Evolutionary conservation across 2,888 invertebrate genomes (phyloP), one percentile per base, ranked within the genome.

Genomic region (Opisthograptis luteolata): DNA sequence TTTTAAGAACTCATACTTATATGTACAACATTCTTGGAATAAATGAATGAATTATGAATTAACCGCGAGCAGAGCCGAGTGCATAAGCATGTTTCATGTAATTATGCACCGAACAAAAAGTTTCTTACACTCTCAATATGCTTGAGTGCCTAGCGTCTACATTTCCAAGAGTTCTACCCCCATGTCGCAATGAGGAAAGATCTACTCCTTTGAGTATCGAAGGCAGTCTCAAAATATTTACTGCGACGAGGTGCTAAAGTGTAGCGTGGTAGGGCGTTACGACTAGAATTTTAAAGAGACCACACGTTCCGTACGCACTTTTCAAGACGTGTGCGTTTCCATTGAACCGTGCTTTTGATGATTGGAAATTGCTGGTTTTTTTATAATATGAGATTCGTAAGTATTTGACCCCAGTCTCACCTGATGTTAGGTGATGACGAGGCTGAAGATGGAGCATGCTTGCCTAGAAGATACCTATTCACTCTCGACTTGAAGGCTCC

Each of bases 271-370:
- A n/a, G n/a, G n/a, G 27, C 1, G 31, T 31, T 8, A 25, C 8
- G 17, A 13, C 17, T 40, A 28, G 39, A 28, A 41, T 28, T 19
- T 28, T 35, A 10, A 35, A 20, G 20, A 27, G 27, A 27, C 35
- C 40, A 34, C 28, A 43, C 25, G 13, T 19, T 9, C 19, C 9
- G 45, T 22, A 45, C 45, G 45, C 45, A 39, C 25, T 46, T 45
- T 46, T 39, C 24, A 46, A 46, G 45, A 46, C 37, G 28, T 20
- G 17, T 15, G 7, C 13, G 39, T 39, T 46, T 46, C 15, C 45
- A 24, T 31, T 46, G 6, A 12, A 28, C 14, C 12, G 7, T 8
- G 15, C 2, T 15, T 12, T 17, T 37, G 7, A 17, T 1, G 4
- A 27, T n/a, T n/a, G n/a, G n/a, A n/a, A n/a, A n/a, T n/a, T n/a